Percentiles rank a stretch among this genome's conserved stretches.
phyloP scores from a whole-genome alignment of 2,888 invertebrate genomes.

The Zootermopsis nevadensis region DNA sequence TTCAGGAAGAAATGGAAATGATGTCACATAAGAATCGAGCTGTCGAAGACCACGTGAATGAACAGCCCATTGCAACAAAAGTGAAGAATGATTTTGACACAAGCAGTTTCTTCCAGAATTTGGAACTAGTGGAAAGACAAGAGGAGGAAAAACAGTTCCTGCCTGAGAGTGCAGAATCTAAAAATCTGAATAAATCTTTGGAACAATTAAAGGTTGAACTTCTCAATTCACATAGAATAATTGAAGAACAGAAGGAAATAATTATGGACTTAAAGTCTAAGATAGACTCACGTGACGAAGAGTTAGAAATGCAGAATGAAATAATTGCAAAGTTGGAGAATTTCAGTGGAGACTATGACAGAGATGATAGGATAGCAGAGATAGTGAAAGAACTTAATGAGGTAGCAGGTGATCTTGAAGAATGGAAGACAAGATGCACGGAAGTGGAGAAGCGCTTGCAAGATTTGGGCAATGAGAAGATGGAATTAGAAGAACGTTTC shows the following conservation, averaged over 20 bases:
- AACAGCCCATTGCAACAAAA: slow-evolving; percentile 57
- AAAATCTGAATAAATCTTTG: not conserved
- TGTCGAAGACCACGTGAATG: not conserved
- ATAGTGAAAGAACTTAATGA: slow-evolving; percentile 46
- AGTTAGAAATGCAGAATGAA: slow-evolving; percentile 57
- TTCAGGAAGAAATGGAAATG: slow-evolving; percentile 82
- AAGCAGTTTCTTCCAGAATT: not conserved
- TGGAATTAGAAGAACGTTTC: slow-evolving; percentile 39
- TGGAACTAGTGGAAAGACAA: not conserved
- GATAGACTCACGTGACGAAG: slow-evolving; percentile 65
- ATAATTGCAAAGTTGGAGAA: slow-evolving; percentile 47
- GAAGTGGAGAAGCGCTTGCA: slow-evolving; percentile 45
- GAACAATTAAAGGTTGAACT: slow-evolving; percentile 68
- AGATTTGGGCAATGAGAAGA: slow-evolving; percentile 43
- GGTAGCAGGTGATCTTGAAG: slow-evolving; percentile 48
- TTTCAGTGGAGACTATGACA: slow-evolving; percentile 30
- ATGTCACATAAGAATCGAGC: slow-evolving; percentile 49
- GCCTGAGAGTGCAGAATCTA: not conserved
- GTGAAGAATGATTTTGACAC: not conserved
- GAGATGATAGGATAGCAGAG: slow-evolving; percentile 42
- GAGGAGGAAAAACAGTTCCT: not conserved
- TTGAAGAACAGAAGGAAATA: slow-evolving; percentile 70
- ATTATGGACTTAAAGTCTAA: slow-evolving; percentile 69
- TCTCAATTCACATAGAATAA: slow-evolving; percentile 75
- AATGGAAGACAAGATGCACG: slow-evolving; percentile 48